Percentiles rank a stretch among this genome's conserved stretches.
These are phyloP conservation scores for Centruroides sculpturatus DNA, from an alignment of 1,140 invertebrate genomes.

Conservation along the genomic window DNA sequence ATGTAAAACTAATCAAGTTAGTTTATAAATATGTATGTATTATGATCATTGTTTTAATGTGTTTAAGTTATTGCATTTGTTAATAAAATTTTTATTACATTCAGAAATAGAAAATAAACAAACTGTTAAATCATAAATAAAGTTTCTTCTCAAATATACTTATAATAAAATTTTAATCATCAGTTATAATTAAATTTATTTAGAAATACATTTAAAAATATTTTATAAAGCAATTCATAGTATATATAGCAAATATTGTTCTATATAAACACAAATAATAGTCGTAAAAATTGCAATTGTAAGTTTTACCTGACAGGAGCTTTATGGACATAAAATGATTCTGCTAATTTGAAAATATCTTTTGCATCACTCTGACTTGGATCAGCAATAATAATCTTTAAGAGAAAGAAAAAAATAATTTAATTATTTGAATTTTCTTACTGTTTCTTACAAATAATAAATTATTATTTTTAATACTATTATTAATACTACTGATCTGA, in stretches of 20 bases:
- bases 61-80: too few species aligned
- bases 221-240: too few species aligned
- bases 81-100: too few species aligned
- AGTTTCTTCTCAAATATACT: too few species aligned
- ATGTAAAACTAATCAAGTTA: too few species aligned
- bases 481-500: not conserved
- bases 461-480: constrained; percentile 10
- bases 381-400: constrained; percentile 72
- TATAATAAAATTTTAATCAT: not conserved
- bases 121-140: too few species aligned
- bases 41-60: too few species aligned
- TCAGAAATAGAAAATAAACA: too few species aligned
- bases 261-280: constrained; percentile 33
- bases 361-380: constrained; percentile 52
- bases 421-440: not conserved
- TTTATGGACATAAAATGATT: constrained; percentile 80
- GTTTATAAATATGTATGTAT: too few species aligned
- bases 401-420: constrained; percentile 13
- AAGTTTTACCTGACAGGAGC: constrained; percentile 39
- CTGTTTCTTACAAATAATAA: constrained; percentile 11
- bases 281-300: constrained; percentile 22
- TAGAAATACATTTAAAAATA: too few species aligned
- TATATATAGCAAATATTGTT: too few species aligned
- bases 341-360: constrained; percentile 66
- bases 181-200: not conserved